These are phyloP conservation scores for Meteorus colon DNA, from an alignment of 2,888 invertebrate genomes.

Conservation along the genomic window DNA sequence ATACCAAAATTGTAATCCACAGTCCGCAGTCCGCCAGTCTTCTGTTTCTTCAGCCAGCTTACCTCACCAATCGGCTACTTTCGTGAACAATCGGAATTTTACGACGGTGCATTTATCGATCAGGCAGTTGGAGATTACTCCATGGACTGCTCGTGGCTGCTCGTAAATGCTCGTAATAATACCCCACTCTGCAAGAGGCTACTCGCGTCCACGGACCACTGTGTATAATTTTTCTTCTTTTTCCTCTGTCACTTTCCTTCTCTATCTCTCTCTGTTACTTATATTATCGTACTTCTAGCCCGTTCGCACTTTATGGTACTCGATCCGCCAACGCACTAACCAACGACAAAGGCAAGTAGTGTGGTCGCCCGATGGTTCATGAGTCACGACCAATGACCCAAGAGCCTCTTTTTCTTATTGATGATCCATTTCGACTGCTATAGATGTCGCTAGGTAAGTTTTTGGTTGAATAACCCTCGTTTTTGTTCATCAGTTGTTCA, in stretches of 20 bases:
- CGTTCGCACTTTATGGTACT: not conserved
- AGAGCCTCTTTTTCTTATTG: conserved; percentile 1
- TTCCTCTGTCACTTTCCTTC: not conserved
- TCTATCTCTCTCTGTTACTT: conserved; percentile 2
- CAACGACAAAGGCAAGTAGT: not conserved
- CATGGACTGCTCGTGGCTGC: not conserved
- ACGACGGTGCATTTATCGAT: conserved; percentile 10
- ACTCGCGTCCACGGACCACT: not conserved
- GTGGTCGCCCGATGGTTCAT: not conserved
- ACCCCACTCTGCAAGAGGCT: too few species aligned
- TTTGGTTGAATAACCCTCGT: not conserved
- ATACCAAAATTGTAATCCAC: not conserved
- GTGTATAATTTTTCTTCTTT: not conserved
- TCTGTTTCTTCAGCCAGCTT: conserved; percentile 17
- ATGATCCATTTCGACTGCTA: not conserved
- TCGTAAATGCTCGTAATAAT: not conserved
- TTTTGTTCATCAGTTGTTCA: not conserved
- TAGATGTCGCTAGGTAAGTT: not conserved
- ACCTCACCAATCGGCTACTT: not conserved
- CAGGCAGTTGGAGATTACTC: not conserved
- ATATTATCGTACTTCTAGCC: not conserved
- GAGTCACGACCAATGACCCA: not conserved
- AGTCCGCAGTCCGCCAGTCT: conserved; percentile 8
- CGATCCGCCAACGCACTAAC: not conserved
- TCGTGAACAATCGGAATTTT: not conserved